phyloP scores from a whole-genome alignment of 2,888 invertebrate species.

The Bembecia ichneumoniformis region DNA sequence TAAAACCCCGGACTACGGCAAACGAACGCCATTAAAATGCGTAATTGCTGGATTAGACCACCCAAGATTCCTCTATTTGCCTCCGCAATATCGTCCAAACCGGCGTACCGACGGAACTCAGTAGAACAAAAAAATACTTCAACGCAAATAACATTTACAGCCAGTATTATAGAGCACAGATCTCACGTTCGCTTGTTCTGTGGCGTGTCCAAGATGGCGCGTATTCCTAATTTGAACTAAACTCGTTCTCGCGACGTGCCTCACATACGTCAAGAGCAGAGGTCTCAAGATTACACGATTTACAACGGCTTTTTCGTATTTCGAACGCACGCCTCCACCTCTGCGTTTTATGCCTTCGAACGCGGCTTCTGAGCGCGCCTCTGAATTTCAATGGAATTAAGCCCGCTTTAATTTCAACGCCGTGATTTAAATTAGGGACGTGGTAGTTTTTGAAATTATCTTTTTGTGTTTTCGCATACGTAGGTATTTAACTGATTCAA shows the following conservation, averaged over 20 bases:
- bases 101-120: conserved; percentile 12
- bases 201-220: conserved; percentile 39
- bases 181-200: conserved; percentile 20
- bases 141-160: not conserved
- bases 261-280: conserved; percentile 59
- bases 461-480: too few species aligned
- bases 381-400: conserved; percentile 56
- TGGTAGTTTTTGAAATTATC: conserved; percentile 12
- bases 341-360: conserved; percentile 50
- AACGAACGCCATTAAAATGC: conserved; percentile 69
- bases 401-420: conserved; percentile 20
- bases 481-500: too few species aligned
- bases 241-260: conserved; percentile 49
- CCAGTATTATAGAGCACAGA: not conserved
- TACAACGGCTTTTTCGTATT: conserved; percentile 65
- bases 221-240: conserved; percentile 47
- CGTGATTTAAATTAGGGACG: conserved; percentile 40
- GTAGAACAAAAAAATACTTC: conserved; percentile 22
- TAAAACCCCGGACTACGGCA: conserved; percentile 49
- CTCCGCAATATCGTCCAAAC: conserved; percentile 31
- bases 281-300: conserved; percentile 69
- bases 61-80: conserved; percentile 66
- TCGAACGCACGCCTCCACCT: conserved; percentile 41
- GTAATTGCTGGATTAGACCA: conserved; percentile 70
- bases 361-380: conserved; percentile 31